Evolutionary conservation across 2,113 vertebrate genomes (phyloP), one percentile per base, ranked within the genome.

Genomic region (Hiodon alosoides): DNA sequence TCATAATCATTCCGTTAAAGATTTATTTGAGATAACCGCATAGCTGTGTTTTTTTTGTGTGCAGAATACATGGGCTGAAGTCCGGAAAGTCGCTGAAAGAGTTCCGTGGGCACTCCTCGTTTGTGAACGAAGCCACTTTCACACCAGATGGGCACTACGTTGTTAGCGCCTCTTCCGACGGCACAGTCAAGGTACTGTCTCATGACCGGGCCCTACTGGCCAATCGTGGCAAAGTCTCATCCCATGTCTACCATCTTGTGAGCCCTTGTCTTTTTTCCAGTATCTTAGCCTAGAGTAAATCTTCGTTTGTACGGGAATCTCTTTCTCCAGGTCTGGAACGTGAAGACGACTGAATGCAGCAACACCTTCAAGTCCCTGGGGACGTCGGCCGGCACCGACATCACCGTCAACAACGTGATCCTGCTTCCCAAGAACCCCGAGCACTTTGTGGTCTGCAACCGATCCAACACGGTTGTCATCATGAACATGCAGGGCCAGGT

Each of bases 401-500:
- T 98, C 83, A 98, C 97, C 0, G 97, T 99, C 76, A 99, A 99
- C 86, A 96, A 95, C 54, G 97, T 99, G 60, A 86, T 94, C 77
- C 89, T 96, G 69, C 91, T 98, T 78, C 97, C 97, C 67, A 98
- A 99, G 88, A 99, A 98, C 81, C 96, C 97, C 0, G 97, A 99
- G 83, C 97, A 98, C 87, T 98, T 98, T 0, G 97, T 99, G 0
- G 97, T 99, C 80, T 98, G 97, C 82, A 99, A 98, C 89, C 92
- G 96, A 75, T 98, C 97, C 0, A 99, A 99, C 80, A 99, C 97
- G 0, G 95, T 98, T 0, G 97, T 98, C 86, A 98, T 99, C 83
- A 98, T 99, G 97, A 99, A 98, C 89, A 98, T 98, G 97, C 96
- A 98, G 82, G 97, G 97, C 16, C 96, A 98, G 78, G 97, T 99